Conservation (phyloP, 2,113 vertebrate species). For the Cygnus buccinator region DNA sequence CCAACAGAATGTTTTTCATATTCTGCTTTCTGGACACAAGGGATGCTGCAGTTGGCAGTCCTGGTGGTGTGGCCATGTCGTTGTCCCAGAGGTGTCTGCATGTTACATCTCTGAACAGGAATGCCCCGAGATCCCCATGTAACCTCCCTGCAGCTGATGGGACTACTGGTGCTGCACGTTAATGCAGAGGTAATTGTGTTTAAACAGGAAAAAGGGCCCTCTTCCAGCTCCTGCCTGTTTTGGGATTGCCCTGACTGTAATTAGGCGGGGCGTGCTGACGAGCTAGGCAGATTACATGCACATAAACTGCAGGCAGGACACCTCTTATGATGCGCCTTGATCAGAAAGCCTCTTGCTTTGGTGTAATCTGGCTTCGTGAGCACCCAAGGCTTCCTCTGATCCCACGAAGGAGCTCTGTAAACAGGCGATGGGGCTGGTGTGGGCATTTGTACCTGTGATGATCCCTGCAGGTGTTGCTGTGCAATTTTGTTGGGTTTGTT, state of each 20-base stretch:
- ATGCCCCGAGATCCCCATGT: rapidly evolving
- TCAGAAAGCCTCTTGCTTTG: background rate
- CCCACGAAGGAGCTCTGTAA: background rate
- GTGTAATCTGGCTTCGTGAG: background rate
- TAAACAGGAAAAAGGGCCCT: background rate
- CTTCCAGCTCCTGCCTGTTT: background rate
- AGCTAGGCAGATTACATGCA: background rate
- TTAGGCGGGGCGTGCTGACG: background rate
- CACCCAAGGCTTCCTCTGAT: background rate
- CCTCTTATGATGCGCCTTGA: background rate
- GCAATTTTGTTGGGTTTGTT: background rate
- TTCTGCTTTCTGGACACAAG: background rate
- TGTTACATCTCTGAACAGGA: background rate
- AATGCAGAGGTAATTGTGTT: background rate
- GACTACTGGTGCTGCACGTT: background rate
- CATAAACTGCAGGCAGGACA: background rate
- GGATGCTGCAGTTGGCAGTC: rapidly evolving
- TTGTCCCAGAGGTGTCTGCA: background rate
- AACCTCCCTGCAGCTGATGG: rapidly evolving
- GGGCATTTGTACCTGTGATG: background rate
- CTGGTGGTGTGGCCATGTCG: background rate
- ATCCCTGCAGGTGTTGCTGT: too few relatives aligned
- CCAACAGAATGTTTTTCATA: background rate
- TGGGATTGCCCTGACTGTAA: background rate
- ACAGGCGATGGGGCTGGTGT: rapidly evolving